Base-by-base conservation (phyloP, 1,140 invertebrate species). In the Drosophila erecta region DNA sequence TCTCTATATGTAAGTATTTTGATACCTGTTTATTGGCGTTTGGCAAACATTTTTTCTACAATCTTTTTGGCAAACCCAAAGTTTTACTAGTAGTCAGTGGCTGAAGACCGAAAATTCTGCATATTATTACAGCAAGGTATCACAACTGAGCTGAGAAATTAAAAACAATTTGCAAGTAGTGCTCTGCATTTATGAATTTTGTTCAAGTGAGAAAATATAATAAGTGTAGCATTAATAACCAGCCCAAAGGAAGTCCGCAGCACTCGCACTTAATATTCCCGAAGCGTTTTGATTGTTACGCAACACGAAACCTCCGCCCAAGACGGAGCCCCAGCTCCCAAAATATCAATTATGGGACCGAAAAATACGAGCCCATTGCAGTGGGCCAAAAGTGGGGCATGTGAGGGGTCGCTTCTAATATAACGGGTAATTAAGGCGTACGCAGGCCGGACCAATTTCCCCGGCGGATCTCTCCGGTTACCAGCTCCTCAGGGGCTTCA, bases 331-430 rank as follows among this genome's bases (percentile, higher is more conserved):
- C 59, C 83, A 77, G 70, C 81, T 79, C 75, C 79, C 81, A 80
- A 89, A 83, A 87, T 89, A 87, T 87, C 83, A 87, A 89, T 87
- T 87, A 87, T 89, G 76, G 62, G 71, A 57, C 62, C 66, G 27
- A 59, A 87, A 87, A 87, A 87, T 87, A 87, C 86, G 83, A 89
- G 77, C 57, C 57, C 40, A 17, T 24, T 15, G 41, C 22, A 1
- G 15, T 10, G 40, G 50, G 8, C 2, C 27, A 6, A n/a, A 0
- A 20, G 22, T 5, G 62, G n/a, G 8, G 15, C 20, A 20, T 41
- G 49, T 35, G 14, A 27, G 37, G 14, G 35, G 43, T 37, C 22
- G 35, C 10, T 24, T 53, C 83, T 85, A 78, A 85, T 81, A 78
- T 85, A 78, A 86, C 83, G 72, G 76, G 81, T 87, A 86, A 86